A percentile compares a stretch with the other conserved stretches of the same genome.
These are phyloP conservation scores for Choristoneura rosaceana DNA, from an alignment of 2,888 invertebrate species.

Conservation along the genomic window DNA sequence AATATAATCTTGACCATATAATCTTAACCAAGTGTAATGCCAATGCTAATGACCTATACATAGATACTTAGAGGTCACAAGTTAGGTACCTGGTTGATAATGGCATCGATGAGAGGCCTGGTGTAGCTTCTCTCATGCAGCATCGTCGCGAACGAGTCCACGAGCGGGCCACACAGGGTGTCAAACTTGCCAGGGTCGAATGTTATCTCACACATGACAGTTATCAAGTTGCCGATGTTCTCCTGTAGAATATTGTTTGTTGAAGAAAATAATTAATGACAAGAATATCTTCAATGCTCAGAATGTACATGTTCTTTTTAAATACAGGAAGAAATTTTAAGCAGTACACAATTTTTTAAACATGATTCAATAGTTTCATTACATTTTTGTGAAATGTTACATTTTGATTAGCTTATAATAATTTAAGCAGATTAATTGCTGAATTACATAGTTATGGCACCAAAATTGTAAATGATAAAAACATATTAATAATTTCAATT, in stretches of 20 bases:
- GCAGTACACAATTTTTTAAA: too few relatives aligned
- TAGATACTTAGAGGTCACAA: conserved; percentile 5
- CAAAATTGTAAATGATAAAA: too few relatives aligned
- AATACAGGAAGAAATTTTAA: too few relatives aligned
- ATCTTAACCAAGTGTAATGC: background rate
- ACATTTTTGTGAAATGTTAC: too few relatives aligned
- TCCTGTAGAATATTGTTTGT: conserved; percentile 60
- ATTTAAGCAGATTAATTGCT: too few relatives aligned
- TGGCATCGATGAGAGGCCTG: conserved; percentile 87
- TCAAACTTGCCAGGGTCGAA: conserved; percentile 92
- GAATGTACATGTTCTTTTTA: too few relatives aligned
- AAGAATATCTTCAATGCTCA: too few relatives aligned
- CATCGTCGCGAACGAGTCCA: conserved; percentile 88
- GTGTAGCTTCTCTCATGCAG: conserved; percentile 87
- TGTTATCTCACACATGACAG: conserved; percentile 90
- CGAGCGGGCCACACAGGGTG: conserved; percentile 88
- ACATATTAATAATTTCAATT: too few relatives aligned
- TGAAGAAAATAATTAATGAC: background rate
- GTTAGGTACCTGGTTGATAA: conserved; percentile 86
- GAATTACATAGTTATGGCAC: too few relatives aligned
- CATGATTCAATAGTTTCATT: too few relatives aligned
- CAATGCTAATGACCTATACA: conserved; percentile 3
- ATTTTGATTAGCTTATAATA: too few relatives aligned
- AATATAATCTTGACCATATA: background rate
- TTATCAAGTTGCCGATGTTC: conserved; percentile 86